Evolutionary conservation across 2,797 vertebrate species (phyloP).

Genomic region (Clarias pachynema): DNA sequence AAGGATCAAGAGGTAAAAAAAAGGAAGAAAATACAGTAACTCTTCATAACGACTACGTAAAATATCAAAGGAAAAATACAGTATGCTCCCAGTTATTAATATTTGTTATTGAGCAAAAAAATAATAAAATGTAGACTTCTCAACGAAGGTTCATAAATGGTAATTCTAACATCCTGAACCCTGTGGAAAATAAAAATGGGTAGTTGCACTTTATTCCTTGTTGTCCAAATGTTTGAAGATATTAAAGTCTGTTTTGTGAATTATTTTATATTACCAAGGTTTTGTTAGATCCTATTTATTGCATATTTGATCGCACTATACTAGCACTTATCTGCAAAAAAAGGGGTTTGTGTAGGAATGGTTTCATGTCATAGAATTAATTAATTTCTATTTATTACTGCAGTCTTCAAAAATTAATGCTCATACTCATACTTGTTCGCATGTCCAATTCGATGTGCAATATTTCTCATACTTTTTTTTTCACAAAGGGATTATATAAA

Average conservation of each 20-base stretch:
- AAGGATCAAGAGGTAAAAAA: slow-evolving; percentile 80
- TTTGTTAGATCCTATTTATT: neutral
- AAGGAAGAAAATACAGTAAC: neutral
- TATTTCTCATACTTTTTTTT: neutral
- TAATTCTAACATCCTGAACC: neutral
- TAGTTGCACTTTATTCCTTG: neutral
- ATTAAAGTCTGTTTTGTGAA: neutral
- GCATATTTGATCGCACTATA: neutral
- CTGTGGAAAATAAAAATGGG: neutral
- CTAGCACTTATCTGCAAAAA: neutral
- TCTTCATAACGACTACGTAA: neutral
- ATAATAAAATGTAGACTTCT: neutral
- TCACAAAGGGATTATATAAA: neutral
- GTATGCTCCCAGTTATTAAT: neutral
- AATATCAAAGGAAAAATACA: neutral
- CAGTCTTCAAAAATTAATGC: neutral
- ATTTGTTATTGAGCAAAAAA: slow-evolving; percentile 3
- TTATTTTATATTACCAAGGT: neutral
- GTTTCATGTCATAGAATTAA: neutral
- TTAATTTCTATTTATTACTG: slow-evolving; percentile 3
- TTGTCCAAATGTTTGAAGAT: neutral
- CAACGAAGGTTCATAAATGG: neutral
- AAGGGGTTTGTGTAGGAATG: neutral
- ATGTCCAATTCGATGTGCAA: neutral
- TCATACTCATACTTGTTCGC: neutral